These are phyloP conservation scores for Megalops atlanticus DNA, from an alignment of 2,113 vertebrate species.

Conservation along the genomic window DNA sequence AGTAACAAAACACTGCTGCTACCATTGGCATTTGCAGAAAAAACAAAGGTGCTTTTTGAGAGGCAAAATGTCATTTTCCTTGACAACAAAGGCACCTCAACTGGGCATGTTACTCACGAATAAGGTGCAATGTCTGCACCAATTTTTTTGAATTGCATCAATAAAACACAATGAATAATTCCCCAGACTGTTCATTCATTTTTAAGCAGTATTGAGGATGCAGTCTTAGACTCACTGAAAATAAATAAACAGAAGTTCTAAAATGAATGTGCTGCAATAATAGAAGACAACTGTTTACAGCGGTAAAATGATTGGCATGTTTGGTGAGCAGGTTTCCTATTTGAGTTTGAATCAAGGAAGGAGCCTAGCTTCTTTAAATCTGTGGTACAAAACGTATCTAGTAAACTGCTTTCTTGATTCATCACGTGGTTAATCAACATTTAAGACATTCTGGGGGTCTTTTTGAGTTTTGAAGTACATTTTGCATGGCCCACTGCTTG, in stretches of 20 bases:
- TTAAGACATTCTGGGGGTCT: too few relatives aligned
- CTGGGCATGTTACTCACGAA: constrained; percentile 58
- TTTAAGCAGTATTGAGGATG: constrained; percentile 55
- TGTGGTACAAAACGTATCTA: too few relatives aligned
- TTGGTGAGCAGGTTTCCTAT: too few relatives aligned
- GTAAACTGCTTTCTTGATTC: too few relatives aligned
- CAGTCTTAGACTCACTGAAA: constrained; percentile 34
- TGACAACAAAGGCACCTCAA: constrained; percentile 44
- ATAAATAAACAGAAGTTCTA: background rate
- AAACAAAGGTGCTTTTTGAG: constrained; percentile 44
- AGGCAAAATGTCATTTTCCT: constrained; percentile 31
- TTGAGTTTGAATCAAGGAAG: too few relatives aligned
- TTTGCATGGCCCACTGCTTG: too few relatives aligned
- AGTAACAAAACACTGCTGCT: constrained; percentile 42
- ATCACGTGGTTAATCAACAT: too few relatives aligned
- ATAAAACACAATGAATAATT: constrained; percentile 63
- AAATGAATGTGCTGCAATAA: background rate
- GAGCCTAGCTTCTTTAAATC: too few relatives aligned
- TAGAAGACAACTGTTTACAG: background rate
- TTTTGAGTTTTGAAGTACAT: too few relatives aligned
- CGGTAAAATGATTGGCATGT: too few relatives aligned
- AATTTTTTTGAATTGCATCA: constrained; percentile 61
- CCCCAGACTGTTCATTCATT: constrained; percentile 57
- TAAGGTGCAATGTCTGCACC: constrained; percentile 56
- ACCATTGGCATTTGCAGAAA: constrained; percentile 44